These are phyloP conservation scores for Wiebesia pumilae DNA, from an alignment of 1,140 invertebrate species.

Conservation along the genomic window DNA sequence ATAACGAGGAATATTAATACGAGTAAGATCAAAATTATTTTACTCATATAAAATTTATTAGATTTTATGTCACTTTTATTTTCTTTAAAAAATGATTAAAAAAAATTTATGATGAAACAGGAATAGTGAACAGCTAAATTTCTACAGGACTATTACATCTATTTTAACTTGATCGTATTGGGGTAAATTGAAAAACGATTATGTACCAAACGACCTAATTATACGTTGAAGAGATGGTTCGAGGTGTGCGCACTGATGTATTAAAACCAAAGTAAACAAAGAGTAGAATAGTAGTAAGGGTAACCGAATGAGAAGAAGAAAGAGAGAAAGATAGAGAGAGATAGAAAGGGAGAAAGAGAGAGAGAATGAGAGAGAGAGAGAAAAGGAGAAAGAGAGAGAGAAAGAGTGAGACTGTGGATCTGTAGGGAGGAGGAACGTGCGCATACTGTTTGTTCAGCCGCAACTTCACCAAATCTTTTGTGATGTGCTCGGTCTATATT, in stretches of 20 bases:
- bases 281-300: background rate
- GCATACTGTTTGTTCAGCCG: slow-evolving; percentile 64
- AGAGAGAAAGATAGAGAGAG: slow-evolving; percentile 11
- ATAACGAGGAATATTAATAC: too few relatives aligned
- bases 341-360: background rate
- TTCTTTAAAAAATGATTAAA: background rate
- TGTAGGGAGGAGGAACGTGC: slow-evolving; percentile 26
- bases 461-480: slow-evolving; percentile 65
- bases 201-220: slow-evolving; percentile 45
- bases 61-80: background rate
- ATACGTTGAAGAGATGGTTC: slow-evolving; percentile 20
- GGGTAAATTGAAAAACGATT: slow-evolving; percentile 27
- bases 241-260: slow-evolving; percentile 24
- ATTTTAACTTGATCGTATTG: background rate
- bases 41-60: too few relatives aligned
- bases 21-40: too few relatives aligned
- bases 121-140: background rate
- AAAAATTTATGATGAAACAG: background rate
- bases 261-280: slow-evolving; percentile 43
- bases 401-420: background rate
- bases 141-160: background rate
- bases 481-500: slow-evolving; percentile 32
- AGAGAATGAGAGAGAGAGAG: slow-evolving; percentile 18
- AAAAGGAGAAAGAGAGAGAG: background rate
- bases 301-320: background rate